These are phyloP conservation scores for Eupithecia dodoneata DNA, from an alignment of 2,888 invertebrate genomes.

Conservation along the genomic window DNA sequence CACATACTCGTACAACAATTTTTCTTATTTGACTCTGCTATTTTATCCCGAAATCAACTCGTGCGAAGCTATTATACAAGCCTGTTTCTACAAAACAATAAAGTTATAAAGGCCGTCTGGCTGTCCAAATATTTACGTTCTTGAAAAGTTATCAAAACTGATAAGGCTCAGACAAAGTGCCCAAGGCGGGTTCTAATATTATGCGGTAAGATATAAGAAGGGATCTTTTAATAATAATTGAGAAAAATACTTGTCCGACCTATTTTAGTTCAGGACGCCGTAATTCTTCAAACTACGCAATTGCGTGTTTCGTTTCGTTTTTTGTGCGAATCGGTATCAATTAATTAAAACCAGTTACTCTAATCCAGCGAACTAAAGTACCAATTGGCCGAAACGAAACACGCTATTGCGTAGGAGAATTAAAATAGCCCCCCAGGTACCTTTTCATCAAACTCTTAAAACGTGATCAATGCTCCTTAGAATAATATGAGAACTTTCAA, in stretches of 20 bases:
- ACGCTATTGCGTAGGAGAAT: too few relatives aligned
- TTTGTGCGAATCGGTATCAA: too few relatives aligned
- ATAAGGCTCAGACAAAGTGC: not conserved
- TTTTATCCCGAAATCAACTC: not conserved
- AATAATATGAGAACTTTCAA: not conserved
- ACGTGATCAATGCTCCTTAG: not conserved
- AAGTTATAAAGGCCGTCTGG: not conserved
- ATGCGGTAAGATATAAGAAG: not conserved
- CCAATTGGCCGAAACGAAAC: too few relatives aligned
- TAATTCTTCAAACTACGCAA: too few relatives aligned
- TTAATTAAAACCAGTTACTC: too few relatives aligned
- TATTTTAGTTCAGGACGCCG: not conserved
- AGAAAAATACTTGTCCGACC: not conserved
- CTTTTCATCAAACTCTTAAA: not conserved
- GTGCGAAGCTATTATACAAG: not conserved
- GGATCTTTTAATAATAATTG: not conserved
- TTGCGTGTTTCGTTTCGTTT: too few relatives aligned
- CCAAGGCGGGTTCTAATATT: not conserved
- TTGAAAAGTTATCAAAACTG: not conserved
- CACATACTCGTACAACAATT: too few relatives aligned
- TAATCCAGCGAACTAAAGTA: too few relatives aligned
- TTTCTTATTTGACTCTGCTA: not conserved
- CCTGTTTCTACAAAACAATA: not conserved
- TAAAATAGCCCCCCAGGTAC: too few relatives aligned
- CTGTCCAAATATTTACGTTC: not conserved